A percentile compares a stretch with the other conserved stretches of the same genome.
Evolutionary conservation across 2,797 vertebrate species (phyloP).

Genomic region (Yasuhikotakia modesta): DNA sequence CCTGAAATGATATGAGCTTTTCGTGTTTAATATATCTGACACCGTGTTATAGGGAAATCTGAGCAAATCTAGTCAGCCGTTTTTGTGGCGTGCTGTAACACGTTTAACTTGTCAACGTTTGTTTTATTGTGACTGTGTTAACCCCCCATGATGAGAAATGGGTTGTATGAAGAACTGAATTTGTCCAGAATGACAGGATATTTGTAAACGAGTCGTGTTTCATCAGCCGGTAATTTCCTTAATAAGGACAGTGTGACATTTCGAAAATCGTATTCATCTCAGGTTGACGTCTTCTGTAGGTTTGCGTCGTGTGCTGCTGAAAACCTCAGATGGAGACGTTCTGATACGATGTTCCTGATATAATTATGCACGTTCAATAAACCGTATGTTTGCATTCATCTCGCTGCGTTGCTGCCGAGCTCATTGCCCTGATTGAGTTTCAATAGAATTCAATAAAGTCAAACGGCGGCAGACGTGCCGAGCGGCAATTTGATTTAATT

Average conservation of each 20-base stretch:
- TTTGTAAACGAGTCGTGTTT: slow-evolving; percentile 47
- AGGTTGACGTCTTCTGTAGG: no score
- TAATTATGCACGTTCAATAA: slow-evolving; percentile 35
- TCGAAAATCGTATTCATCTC: slow-evolving; percentile 59
- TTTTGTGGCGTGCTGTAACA: no score
- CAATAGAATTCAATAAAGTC: slow-evolving; percentile 25
- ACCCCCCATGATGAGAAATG: no score
- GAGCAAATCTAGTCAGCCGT: no score
- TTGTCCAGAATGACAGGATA: no score
- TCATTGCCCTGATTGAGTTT: slow-evolving; percentile 22
- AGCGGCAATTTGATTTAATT: slow-evolving; percentile 14
- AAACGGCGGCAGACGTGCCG: slow-evolving; percentile 6
- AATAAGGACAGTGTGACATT: slow-evolving; percentile 58
- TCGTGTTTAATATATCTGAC: no score
- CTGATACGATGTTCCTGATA: slow-evolving; percentile 12
- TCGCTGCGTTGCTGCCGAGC: background rate
- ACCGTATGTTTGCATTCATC: slow-evolving; percentile 19
- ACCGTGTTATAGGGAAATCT: no score
- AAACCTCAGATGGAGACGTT: no score
- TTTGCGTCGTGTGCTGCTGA: no score
- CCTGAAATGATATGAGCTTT: no score
- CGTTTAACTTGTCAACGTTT: no score
- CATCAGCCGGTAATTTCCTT: slow-evolving; percentile 54
- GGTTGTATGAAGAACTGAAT: slow-evolving; percentile 19
- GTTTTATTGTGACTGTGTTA: slow-evolving; percentile 34